Evolutionary conservation across 2,888 invertebrate species (phyloP), one percentile per base, ranked within the genome.

Genomic region (Pristionchus japonicus): DNA sequence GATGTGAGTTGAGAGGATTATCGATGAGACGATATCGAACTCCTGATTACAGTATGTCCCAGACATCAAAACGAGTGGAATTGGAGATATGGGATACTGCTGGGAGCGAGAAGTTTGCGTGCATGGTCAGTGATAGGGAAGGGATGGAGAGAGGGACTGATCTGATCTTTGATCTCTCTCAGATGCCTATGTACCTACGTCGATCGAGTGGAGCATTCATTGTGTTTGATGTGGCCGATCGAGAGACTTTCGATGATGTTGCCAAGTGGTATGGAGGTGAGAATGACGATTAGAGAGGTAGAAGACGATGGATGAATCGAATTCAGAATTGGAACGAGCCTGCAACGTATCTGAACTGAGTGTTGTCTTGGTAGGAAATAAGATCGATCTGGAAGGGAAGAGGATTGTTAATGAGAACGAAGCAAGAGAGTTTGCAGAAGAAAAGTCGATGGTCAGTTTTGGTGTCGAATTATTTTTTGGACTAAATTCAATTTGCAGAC

Each of bases 211-310:
- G 90, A 17, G 91, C 90, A 17, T 89, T 92, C 49, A 40, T 92
- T 37, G 91, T 92, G n/a, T 92, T 90, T 86, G 92, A 92, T 77
- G 89, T 92, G n/a, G 91, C 92, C n/a, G 83, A 90, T 80, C 84
- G 90, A 34, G 49, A 88, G n/a, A 87, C 91, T 13, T 92, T 92
- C 88, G n/a, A 86, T 43, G 88, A 92, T 77, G 74, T 92, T 47
- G 31, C 88, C 27, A 70, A 27, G 20, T 92, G 92, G 92, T 88
- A 91, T 47, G 88, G 89, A 88, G 92, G 92, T 92, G 57, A 83
- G 82, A 83, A 37, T 37, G 52, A 11, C 3, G 0, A 20, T 83
- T 31, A 17, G 27, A 11, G 3, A 40, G 23, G 3, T 3, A 67
- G 27, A 67, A 67, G 31, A 34, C 4, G 37, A 70, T 6, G 20